phyloP scores from a whole-genome alignment of 2,888 invertebrate genomes.

The Iphiclides podalirius region DNA sequence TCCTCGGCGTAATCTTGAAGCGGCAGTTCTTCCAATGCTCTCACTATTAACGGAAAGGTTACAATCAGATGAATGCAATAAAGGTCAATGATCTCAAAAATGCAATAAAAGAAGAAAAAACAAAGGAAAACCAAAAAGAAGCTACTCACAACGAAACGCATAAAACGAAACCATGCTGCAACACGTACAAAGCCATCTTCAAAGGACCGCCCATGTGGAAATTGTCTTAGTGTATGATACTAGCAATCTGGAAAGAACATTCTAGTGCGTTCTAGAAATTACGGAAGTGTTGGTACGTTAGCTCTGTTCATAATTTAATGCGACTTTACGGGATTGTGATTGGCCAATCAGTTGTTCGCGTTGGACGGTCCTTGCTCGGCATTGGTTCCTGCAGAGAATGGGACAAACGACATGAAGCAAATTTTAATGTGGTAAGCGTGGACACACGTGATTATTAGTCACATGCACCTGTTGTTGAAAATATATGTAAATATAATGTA shows the following conservation, averaged over 20 bases:
- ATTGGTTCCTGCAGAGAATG: constrained; percentile 73
- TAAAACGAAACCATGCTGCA: constrained; percentile 73
- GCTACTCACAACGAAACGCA: constrained; percentile 79
- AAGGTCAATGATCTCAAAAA: constrained; percentile 26
- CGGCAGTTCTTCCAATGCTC: constrained; percentile 88
- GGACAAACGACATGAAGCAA: constrained; percentile 73
- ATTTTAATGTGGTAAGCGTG: constrained; percentile 63
- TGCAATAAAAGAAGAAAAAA: constrained; percentile 32
- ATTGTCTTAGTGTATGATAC: constrained; percentile 38
- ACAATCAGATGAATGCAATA: constrained; percentile 36
- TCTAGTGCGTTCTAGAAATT: constrained; percentile 11
- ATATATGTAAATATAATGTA: too few relatives aligned
- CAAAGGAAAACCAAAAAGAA: too few relatives aligned
- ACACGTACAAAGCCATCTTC: constrained; percentile 47
- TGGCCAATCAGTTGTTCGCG: constrained; percentile 59
- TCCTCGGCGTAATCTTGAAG: constrained; percentile 80
- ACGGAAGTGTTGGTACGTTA: constrained; percentile 13
- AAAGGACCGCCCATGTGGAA: constrained; percentile 54
- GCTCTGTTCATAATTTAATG: constrained; percentile 27
- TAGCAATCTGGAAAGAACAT: constrained; percentile 20
- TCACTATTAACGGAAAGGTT: constrained; percentile 72
- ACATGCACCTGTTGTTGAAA: constrained; percentile 20
- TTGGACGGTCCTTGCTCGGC: constrained; percentile 69
- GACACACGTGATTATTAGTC: constrained; percentile 55
- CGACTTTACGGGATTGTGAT: constrained; percentile 30